Evolutionary conservation across 2,888 invertebrate species (phyloP), one percentile per base, ranked within the genome.

Genomic region (Cheilosia impressa): DNA sequence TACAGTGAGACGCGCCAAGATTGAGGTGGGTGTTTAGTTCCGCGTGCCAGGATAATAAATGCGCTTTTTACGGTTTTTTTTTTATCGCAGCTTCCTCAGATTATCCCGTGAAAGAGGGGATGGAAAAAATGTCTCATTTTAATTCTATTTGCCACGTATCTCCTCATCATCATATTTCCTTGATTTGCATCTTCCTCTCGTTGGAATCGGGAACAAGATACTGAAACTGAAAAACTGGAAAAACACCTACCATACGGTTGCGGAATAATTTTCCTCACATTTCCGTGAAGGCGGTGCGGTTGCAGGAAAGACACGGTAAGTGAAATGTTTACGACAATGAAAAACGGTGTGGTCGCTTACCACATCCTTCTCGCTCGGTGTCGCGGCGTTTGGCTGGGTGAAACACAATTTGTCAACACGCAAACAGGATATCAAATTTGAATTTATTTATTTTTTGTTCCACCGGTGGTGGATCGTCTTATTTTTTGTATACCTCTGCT

Each of bases 321-420:
- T 88, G 88, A 88, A 88, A 88, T 88, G 88, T 88, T 88, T 88
- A 88, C 88, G 88, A 88, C 88, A 85, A 87, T 87, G 87, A 88
- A 88, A 88, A 88, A 88, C 87, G 87, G 87, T 87, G 84, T 77
- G 77, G 83, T 79, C 68, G 81, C 77, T 71, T 62, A 45, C 76
- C 85, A 57, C 72, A 81, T 62, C 77, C 68, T 72, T 63, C 68
- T 52, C 22, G 22, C 22, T 19, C 19, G 2, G 27, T 34, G 71
- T n/a, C 6, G 34, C 34, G 50, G 24, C 17, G 24, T 9, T 2
- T 45, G 50, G 27, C 13, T 60, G 62, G 69, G 55, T 66, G 83
- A 85, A 85, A 77, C 85, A 85, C 76, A 85, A 85, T 85, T 85
- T 85, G 85, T 85, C 85, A 85, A 85, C 85, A 85, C 77, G 85